Evolutionary conservation across 2,888 invertebrate genomes (phyloP).

Genomic region (Malthinus flaveolus): DNA sequence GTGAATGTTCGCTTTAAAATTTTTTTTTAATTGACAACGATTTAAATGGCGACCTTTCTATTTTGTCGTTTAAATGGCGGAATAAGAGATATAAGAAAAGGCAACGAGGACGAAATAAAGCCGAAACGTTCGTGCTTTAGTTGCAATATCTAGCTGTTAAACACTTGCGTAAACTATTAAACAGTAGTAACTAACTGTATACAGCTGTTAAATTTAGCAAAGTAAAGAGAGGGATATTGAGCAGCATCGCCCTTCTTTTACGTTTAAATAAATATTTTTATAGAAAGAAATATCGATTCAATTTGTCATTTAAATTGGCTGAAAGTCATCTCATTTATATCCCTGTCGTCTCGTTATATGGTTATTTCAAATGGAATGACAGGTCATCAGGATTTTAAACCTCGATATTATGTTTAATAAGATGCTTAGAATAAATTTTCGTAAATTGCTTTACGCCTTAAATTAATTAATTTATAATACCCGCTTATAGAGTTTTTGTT

Average conservation of each 20-base stretch:
- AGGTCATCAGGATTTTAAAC: conserved; percentile 51
- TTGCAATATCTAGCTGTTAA: not conserved
- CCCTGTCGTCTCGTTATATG: conserved; percentile 55
- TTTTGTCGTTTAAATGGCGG: too few species aligned
- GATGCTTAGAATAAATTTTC: conserved; percentile 47
- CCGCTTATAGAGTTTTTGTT: conserved; percentile 3
- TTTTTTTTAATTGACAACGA: too few species aligned
- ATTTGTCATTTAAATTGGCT: conserved; percentile 57
- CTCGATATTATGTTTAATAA: conserved; percentile 48
- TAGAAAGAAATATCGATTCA: conserved; percentile 56
- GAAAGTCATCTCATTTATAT: conserved; percentile 55
- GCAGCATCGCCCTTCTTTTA: conserved; percentile 18
- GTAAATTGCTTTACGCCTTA: conserved; percentile 23
- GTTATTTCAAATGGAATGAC: conserved; percentile 50
- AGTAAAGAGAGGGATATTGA: conserved; percentile 18
- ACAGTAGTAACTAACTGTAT: conserved; percentile 4
- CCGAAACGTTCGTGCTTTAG: too few species aligned
- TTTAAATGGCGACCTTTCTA: too few species aligned
- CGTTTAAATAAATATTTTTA: conserved; percentile 56
- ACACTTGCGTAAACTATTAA: conserved; percentile 1
- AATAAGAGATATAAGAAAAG: too few species aligned
- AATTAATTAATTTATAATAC: conserved; percentile 18
- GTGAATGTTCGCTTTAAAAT: too few species aligned
- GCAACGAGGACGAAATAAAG: too few species aligned
- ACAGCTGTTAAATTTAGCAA: conserved; percentile 41